Base-by-base conservation (phyloP, 2,888 invertebrate species). In the Meghimatium bilineatum region DNA sequence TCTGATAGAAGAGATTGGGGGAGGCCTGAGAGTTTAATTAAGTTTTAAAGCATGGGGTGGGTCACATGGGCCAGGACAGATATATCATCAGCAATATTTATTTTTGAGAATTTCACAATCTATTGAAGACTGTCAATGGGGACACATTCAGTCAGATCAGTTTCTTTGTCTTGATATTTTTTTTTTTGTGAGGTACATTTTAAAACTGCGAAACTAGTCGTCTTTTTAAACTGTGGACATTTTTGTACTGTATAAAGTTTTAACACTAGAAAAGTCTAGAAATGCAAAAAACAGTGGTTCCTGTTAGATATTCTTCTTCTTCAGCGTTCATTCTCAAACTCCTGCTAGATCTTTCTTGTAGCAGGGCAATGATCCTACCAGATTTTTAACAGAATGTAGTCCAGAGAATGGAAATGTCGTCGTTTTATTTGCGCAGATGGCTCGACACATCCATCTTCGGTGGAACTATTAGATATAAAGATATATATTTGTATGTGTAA, bases 1-100 rank as follows among this genome's bases (percentile, higher is more conserved):
- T 23, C 74, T 83, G 38, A 66, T 38, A 72, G 83, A 83, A 36
- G 60, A 49, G 20, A 66, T 71, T 72, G 83, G 83, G 26, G 79
- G 78, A 72, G 79, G 79, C 32, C 72, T 83, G 26, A n/a, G 66
- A 17, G 52, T 83, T 10, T 83, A 83, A 49, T 38, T n/a, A 63
- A 63, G n/a, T 26, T n/a, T n/a, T 63, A n/a, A 23, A 10, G n/a
- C 17, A 56, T 17, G 17, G 20, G 23, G 56, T 49, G 56, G 2
- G 26, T n/a, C 60, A 26, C 60, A 63, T 26, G n/a, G 60, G 3
- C 23, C 20, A 20, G 56, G 2, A 10, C 20, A 17, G 56, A 56
- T 56, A 23, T 20, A 20, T 17, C 56, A 20, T 56, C 20, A 14
- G 14, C 6, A 56, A 56, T 56, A 20, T 14, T 56, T 23, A 6